Evolutionary conservation across 2,888 invertebrate genomes (phyloP).

Genomic region (Antheraea assamensis): DNA sequence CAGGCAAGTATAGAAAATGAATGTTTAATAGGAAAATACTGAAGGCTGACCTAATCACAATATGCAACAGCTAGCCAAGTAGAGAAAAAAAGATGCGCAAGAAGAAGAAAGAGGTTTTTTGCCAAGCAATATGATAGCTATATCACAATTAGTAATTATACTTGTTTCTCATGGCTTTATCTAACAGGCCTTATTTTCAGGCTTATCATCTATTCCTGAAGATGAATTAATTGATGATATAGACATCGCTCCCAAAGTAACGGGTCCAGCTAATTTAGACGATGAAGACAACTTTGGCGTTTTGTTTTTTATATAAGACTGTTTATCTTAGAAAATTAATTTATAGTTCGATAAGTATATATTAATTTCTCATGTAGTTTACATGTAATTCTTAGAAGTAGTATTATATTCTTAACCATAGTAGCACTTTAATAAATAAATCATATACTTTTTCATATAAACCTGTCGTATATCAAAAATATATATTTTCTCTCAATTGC

Average conservation of each 20-base stretch:
- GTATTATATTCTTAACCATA: neutral
- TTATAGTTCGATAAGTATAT: neutral
- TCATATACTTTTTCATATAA: too few species aligned
- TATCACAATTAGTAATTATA: neutral
- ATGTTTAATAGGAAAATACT: too few species aligned
- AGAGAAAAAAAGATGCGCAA: neutral
- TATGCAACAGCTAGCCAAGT: too few species aligned
- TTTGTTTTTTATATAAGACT: slow-evolving; percentile 16
- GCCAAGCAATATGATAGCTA: neutral
- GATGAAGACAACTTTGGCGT: slow-evolving; percentile 16
- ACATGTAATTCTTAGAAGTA: neutral
- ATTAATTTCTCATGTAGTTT: neutral
- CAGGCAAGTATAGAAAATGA: neutral
- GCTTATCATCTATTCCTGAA: neutral
- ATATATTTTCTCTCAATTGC: neutral
- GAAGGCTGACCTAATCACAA: too few species aligned
- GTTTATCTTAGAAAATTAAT: neutral
- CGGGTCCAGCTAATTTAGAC: neutral
- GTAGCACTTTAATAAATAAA: neutral
- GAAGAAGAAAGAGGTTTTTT: neutral
- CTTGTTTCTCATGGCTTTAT: neutral
- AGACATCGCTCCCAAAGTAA: neutral
- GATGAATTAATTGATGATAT: neutral
- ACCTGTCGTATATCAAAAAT: too few species aligned
- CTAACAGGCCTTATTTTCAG: neutral